Conservation (phyloP, 2,797 vertebrate genomes). For the Crenuchus spilurus region DNA sequence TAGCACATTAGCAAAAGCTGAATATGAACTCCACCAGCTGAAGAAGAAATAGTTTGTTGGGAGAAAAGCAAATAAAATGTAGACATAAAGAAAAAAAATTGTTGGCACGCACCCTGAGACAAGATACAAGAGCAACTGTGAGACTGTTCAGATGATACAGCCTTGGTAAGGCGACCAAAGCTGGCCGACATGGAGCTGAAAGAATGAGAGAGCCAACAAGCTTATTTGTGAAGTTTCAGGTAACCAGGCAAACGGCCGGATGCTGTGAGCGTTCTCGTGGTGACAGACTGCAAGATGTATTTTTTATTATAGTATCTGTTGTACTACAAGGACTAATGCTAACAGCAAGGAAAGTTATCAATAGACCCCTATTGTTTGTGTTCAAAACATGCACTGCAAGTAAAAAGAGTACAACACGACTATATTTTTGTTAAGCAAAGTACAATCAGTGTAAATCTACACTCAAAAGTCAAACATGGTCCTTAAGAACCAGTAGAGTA, state of each 20-base stretch:
- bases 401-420: no score
- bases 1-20: slow-evolving; percentile 28
- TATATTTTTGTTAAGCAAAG: no score
- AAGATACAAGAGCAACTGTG: slow-evolving; percentile 79
- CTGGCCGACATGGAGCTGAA: slow-evolving; percentile 47
- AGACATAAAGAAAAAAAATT: slow-evolving; percentile 62
- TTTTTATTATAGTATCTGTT: no score
- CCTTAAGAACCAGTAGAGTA: no score
- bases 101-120: slow-evolving; percentile 90
- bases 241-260: slow-evolving; percentile 23
- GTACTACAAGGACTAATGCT: background rate
- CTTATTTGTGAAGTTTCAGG: slow-evolving; percentile 52
- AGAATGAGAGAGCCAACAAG: slow-evolving; percentile 47
- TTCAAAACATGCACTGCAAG: no score
- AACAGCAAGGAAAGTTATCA: no score
- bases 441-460: no score
- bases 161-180: slow-evolving; percentile 60
- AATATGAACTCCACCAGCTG: slow-evolving; percentile 38
- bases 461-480: no score
- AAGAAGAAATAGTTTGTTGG: slow-evolving; percentile 65
- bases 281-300: no score
- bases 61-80: slow-evolving; percentile 64
- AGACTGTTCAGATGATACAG: slow-evolving; percentile 66
- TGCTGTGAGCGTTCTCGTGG: slow-evolving; percentile 18
- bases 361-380: no score